A percentile compares a stretch with the other conserved stretches of the same genome.
Conservation (phyloP, 2,797 vertebrate genomes). For the Cuniculus paca region DNA sequence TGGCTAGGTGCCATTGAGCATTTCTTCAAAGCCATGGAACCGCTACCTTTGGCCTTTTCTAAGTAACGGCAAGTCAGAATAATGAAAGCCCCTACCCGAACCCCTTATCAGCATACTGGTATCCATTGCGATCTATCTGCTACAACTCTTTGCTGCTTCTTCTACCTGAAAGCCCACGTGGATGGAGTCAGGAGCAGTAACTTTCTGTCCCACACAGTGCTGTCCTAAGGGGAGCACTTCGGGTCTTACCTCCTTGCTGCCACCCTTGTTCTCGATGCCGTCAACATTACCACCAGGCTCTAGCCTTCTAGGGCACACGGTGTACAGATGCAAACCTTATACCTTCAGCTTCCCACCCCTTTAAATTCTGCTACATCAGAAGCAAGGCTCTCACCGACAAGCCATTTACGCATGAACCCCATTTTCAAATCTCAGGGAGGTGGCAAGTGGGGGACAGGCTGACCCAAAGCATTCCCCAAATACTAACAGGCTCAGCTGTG, state of each 20-base stretch:
- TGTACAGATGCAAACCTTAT: background rate
- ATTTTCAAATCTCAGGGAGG: background rate
- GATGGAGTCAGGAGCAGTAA: fast-evolving
- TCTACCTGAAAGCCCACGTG: fast-evolving
- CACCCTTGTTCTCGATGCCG: background rate
- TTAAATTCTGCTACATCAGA: background rate
- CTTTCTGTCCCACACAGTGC: background rate
- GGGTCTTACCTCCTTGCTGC: too few relatives aligned
- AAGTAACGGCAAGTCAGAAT: background rate
- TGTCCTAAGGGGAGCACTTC: background rate
- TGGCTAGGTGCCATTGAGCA: background rate
- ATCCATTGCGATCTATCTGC: fast-evolving
- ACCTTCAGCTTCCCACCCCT: background rate
- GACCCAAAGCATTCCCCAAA: background rate
- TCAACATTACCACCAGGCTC: background rate
- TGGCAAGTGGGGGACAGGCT: background rate
- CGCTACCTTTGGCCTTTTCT: background rate
- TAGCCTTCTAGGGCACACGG: background rate
- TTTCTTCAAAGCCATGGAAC: background rate
- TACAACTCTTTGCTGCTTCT: too few relatives aligned
- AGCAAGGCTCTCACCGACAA: background rate
- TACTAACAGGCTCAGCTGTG: background rate
- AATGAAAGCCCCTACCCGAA: background rate
- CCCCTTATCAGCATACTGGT: background rate
- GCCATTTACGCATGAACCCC: background rate